phyloP scores from a whole-genome alignment of 53 echinoderm and acorn worm genomes.

The Patiria pectinifera region DNA sequence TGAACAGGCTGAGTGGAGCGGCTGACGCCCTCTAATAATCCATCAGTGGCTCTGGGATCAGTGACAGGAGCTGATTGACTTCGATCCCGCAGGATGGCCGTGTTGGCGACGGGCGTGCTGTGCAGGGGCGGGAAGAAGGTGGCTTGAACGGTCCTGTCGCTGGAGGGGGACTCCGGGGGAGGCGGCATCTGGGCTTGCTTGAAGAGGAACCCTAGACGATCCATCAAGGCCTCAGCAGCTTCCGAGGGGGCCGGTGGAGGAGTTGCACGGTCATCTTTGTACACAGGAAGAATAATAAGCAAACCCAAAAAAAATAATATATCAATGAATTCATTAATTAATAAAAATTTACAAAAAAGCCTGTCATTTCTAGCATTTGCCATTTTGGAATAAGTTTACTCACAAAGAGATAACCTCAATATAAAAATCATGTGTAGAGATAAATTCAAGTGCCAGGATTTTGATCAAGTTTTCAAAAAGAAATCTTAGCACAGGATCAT shows the following conservation, averaged over 20 bases:
- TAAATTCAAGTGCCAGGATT: not conserved
- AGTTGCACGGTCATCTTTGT: slow-evolving; percentile 77
- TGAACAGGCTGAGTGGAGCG: not conserved
- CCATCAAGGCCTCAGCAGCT: slow-evolving; percentile 91
- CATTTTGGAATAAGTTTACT: too few relatives aligned
- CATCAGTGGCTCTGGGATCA: slow-evolving; percentile 8
- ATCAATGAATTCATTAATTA: not conserved
- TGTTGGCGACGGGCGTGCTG: slow-evolving; percentile 63
- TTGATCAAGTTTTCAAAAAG: too few relatives aligned
- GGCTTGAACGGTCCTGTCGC: slow-evolving; percentile 33
- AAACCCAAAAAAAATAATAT: not conserved
- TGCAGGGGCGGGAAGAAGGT: slow-evolving; percentile 65
- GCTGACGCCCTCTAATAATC: not conserved
- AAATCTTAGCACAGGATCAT: too few relatives aligned
- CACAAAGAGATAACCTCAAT: too few relatives aligned
- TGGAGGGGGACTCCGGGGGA: slow-evolving; percentile 55
- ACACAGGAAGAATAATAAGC: not conserved
- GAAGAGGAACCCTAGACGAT: slow-evolving; percentile 93
- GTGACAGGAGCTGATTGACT: slow-evolving; percentile 17
- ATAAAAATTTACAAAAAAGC: too few relatives aligned
- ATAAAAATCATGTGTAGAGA: too few relatives aligned
- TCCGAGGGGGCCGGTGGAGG: slow-evolving; percentile 90
- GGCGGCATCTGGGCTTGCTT: slow-evolving; percentile 76
- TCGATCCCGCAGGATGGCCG: slow-evolving; percentile 52
- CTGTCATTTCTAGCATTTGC: too few relatives aligned